Evolutionary conservation across 2,888 invertebrate genomes (phyloP).

Genomic region (Subacronicta megacephala): DNA sequence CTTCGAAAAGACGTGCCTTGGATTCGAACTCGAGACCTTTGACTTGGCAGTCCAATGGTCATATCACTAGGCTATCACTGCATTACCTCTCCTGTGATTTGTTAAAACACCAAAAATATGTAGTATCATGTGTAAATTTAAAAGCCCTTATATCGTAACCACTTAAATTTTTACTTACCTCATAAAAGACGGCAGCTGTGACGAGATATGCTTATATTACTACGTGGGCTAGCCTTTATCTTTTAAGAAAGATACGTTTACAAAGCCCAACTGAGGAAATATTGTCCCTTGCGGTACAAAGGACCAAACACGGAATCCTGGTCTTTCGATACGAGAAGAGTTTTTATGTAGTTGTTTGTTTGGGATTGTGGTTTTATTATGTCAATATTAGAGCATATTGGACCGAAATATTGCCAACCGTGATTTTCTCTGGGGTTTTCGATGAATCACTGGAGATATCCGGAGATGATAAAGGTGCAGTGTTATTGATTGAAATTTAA

Average conservation of each 20-base stretch:
- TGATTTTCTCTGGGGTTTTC: not conserved
- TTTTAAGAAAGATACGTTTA: conserved; percentile 20
- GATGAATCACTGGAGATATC: too few relatives aligned
- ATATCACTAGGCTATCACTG: too few relatives aligned
- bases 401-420: not conserved
- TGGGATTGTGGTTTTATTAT: conserved; percentile 17
- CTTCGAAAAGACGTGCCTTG: too few relatives aligned
- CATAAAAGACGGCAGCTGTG: conserved; percentile 21
- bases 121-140: not conserved
- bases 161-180: conserved; percentile 25
- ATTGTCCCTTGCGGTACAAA: conserved; percentile 11
- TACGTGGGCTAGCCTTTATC: conserved; percentile 15
- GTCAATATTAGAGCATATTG: conserved; percentile 1
- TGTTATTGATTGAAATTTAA: too few relatives aligned
- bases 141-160: conserved; percentile 12
- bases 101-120: too few relatives aligned
- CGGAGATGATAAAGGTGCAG: too few relatives aligned
- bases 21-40: too few relatives aligned
- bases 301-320: conserved; percentile 7
- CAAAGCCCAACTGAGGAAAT: conserved; percentile 6
- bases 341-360: conserved; percentile 18
- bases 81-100: too few relatives aligned
- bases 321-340: conserved; percentile 5
- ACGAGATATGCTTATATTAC: conserved; percentile 10
- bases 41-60: too few relatives aligned